Evolutionary conservation across 2,888 invertebrate species (phyloP).

Genomic region (Archips xylosteana): DNA sequence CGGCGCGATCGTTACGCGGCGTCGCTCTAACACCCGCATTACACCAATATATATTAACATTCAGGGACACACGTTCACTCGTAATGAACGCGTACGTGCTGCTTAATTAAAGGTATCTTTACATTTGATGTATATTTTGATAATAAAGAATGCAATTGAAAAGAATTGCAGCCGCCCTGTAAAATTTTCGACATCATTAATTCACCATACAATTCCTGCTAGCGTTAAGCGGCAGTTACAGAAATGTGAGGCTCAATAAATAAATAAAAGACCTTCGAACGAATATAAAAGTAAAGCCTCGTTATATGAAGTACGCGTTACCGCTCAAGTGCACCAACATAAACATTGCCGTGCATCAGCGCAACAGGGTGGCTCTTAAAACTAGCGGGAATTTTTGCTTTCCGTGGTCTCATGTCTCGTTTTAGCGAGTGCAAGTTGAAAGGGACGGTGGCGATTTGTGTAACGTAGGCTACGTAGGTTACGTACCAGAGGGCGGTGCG

Average conservation of each 20-base stretch:
- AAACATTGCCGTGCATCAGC: conserved; percentile 36
- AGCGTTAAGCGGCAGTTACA: neutral
- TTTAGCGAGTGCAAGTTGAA: neutral
- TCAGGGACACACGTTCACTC: conserved; percentile 2
- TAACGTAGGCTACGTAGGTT: conserved; percentile 16
- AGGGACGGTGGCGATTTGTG: neutral
- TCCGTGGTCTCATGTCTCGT: neutral
- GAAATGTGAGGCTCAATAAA: neutral
- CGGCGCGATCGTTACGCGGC: conserved; percentile 17
- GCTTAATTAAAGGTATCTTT: neutral
- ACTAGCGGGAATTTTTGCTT: conserved; percentile 25
- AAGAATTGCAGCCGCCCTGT: neutral
- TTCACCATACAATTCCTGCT: neutral
- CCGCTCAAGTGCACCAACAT: conserved; percentile 30
- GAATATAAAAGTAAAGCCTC: conserved; percentile 1
- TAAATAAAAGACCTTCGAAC: neutral
- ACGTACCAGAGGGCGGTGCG: conserved; percentile 36
- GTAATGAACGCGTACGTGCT: neutral
- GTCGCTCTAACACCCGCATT: neutral
- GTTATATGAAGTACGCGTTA: conserved; percentile 26
- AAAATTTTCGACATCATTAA: neutral
- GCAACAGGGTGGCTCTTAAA: conserved; percentile 38
- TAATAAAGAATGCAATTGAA: neutral
- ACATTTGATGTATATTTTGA: neutral
- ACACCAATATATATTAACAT: conserved; percentile 13